These are phyloP conservation scores for Yponomeuta sedellus DNA, from an alignment of 2,888 invertebrate species.

Conservation along the genomic window DNA sequence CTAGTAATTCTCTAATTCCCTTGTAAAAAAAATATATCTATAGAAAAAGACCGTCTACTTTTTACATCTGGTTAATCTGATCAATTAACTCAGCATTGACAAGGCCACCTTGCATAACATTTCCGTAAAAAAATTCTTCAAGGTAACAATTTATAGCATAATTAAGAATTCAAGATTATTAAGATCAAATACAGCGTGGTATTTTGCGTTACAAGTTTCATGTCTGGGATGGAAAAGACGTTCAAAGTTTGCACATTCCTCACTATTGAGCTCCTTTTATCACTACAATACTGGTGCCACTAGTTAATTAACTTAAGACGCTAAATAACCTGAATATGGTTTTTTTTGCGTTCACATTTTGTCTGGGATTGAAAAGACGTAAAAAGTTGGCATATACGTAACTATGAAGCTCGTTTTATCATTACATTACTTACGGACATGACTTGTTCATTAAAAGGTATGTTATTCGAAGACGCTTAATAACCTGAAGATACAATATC, in stretches of 20 bases:
- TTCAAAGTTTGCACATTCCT: not conserved
- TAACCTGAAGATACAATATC: too few relatives aligned
- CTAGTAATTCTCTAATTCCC: too few relatives aligned
- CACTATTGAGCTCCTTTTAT: too few relatives aligned
- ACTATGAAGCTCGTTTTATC: too few relatives aligned
- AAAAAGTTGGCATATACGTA: too few relatives aligned
- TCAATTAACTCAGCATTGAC: slow-evolving; percentile 45
- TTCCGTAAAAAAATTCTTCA: slow-evolving; percentile 46
- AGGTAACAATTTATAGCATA: slow-evolving; percentile 31
- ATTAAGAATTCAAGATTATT: not conserved
- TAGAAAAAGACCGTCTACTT: slow-evolving; percentile 20
- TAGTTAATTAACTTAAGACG: too few relatives aligned
- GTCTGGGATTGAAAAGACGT: not conserved
- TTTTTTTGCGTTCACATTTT: not conserved
- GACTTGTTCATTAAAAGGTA: too few relatives aligned
- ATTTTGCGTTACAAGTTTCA: not conserved
- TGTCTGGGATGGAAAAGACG: not conserved
- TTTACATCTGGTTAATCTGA: slow-evolving; percentile 29
- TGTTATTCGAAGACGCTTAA: too few relatives aligned
- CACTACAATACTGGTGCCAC: too few relatives aligned
- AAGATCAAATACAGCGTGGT: not conserved
- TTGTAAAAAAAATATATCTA: not conserved
- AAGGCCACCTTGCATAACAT: slow-evolving; percentile 50
- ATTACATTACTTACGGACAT: too few relatives aligned
- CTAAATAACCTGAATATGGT: too few relatives aligned